Evolutionary conservation across 2,797 vertebrate species (phyloP).

Genomic region (Tangara arthus): DNA sequence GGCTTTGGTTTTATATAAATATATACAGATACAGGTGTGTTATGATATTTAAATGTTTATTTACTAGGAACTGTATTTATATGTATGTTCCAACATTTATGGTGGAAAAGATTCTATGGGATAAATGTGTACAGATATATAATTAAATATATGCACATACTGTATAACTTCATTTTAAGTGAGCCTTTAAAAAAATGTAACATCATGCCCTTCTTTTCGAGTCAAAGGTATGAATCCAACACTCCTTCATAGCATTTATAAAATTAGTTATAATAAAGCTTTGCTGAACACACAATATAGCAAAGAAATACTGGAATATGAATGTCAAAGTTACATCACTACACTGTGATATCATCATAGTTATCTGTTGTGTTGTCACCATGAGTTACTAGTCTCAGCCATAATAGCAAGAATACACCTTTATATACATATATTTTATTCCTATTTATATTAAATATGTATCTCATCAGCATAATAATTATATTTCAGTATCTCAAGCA

Average conservation of each 20-base stretch:
- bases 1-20: constrained; percentile 7
- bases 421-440: constrained; percentile 43
- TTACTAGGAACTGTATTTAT: neutral
- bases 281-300: neutral
- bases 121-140: neutral
- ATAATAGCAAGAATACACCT: neutral
- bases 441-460: constrained; percentile 32
- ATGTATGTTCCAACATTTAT: neutral
- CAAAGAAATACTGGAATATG: neutral
- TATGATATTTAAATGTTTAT: neutral
- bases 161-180: neutral
- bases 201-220: neutral
- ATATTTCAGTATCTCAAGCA: constrained; percentile 2
- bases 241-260: neutral
- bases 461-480: neutral
- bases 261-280: neutral
- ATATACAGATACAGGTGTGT: neutral
- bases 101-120: neutral
- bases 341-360: neutral
- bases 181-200: neutral
- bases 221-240: neutral
- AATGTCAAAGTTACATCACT: neutral
- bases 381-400: neutral
- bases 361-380: neutral
- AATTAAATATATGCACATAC: constrained; percentile 8